Conservation (phyloP, 2,797 vertebrate genomes). For the Enteromius anoplus region DNA sequence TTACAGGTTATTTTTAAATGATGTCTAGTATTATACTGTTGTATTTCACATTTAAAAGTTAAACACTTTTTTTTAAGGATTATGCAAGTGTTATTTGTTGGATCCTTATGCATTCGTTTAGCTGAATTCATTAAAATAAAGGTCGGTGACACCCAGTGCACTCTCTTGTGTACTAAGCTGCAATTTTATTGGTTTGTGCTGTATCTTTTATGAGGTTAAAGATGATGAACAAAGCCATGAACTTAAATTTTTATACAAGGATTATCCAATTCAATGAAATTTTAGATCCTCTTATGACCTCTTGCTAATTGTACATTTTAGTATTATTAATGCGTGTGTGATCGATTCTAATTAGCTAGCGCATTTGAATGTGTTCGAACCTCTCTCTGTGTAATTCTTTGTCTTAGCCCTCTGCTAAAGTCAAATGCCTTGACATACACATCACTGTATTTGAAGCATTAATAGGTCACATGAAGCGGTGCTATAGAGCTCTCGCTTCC, state of each 20-base stretch:
- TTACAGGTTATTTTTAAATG: background rate
- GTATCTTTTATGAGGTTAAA: slow-evolving; percentile 27
- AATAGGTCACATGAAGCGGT: background rate
- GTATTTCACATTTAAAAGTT: background rate
- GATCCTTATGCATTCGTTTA: slow-evolving; percentile 34
- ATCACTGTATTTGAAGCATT: background rate
- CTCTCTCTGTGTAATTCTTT: background rate
- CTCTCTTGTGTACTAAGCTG: background rate
- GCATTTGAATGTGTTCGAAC: background rate
- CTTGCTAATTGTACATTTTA: background rate
- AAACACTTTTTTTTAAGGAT: background rate
- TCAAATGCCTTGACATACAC: background rate
- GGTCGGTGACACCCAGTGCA: slow-evolving; percentile 14
- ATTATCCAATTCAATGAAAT: background rate
- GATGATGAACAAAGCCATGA: slow-evolving; percentile 2
- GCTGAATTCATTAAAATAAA: slow-evolving; percentile 37
- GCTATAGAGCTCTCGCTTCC: background rate
- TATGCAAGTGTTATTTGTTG: slow-evolving; percentile 26
- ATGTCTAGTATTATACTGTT: background rate
- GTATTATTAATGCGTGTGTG: background rate
- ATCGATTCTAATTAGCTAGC: background rate
- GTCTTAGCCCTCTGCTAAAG: background rate
- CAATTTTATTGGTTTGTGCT: slow-evolving; percentile 19
- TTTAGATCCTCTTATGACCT: background rate
- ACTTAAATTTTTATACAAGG: background rate